These are phyloP conservation scores for Eutrigla gurnardus DNA, from an alignment of 2,797 vertebrate species.

Conservation along the genomic window DNA sequence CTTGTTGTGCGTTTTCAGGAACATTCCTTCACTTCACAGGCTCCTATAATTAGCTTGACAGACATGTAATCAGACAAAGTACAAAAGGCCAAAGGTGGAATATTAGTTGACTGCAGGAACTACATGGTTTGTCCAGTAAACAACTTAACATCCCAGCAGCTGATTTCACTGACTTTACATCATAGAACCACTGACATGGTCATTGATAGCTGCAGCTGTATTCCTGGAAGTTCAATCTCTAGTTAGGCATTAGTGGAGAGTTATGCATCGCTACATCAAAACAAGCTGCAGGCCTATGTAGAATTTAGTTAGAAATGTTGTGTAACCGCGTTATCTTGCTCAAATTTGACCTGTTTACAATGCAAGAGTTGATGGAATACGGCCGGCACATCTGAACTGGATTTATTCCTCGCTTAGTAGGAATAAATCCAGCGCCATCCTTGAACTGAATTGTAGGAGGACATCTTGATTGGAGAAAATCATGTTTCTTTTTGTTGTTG, in stretches of 20 bases:
- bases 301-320: background rate
- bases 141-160: background rate
- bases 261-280: background rate
- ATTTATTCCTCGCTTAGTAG: background rate
- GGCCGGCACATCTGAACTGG: background rate
- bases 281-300: background rate
- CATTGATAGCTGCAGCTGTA: background rate
- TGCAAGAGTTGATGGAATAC: too few relatives aligned
- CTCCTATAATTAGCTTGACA: constrained; percentile 28
- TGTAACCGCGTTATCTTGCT: too few relatives aligned
- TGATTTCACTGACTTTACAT: background rate
- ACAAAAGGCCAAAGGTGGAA: constrained; percentile 57
- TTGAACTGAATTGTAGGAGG: background rate
- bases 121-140: background rate
- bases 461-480: background rate
- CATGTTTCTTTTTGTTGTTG: background rate
- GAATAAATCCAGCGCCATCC: background rate
- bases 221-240: background rate
- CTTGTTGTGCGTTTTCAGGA: constrained; percentile 48
- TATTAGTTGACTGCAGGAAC: constrained; percentile 6
- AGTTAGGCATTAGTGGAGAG: background rate
- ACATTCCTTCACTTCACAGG: constrained; percentile 54
- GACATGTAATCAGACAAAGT: constrained; percentile 16
- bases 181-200: background rate
- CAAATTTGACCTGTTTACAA: too few relatives aligned